These are phyloP conservation scores for Hippolais icterina DNA, from an alignment of 2,113 vertebrate genomes.

Conservation along the genomic window DNA sequence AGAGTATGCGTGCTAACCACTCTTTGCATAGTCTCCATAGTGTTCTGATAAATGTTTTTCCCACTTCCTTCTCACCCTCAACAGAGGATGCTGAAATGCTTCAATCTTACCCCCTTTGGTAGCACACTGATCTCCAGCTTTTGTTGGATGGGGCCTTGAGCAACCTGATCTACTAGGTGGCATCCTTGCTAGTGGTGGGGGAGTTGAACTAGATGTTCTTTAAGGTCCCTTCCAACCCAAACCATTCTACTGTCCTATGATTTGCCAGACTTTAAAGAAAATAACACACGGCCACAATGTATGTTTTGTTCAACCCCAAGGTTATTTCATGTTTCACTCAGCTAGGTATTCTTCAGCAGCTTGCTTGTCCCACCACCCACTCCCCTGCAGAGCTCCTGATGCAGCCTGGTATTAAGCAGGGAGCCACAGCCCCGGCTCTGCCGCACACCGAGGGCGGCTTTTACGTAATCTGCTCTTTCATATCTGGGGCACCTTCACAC, in stretches of 20 bases:
- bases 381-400: not conserved
- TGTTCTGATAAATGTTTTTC: not conserved
- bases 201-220: not conserved
- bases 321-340: not conserved
- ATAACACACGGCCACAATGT: accelerated
- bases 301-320: not conserved
- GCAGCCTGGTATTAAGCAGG: not conserved
- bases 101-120: not conserved
- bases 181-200: not conserved
- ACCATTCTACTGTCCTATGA: not conserved
- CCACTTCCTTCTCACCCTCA: not conserved
- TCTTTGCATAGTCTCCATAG: not conserved
- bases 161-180: not conserved
- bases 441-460: not conserved
- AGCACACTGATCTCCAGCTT: not conserved
- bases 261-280: not conserved
- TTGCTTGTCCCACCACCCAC: accelerated
- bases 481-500: not conserved
- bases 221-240: not conserved
- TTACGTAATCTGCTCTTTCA: not conserved
- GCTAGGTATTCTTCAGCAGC: not conserved
- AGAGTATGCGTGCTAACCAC: accelerated
- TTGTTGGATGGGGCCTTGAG: not conserved
- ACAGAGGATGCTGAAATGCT: not conserved
- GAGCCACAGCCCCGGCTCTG: not conserved